Evolutionary conservation across 2,888 invertebrate genomes (phyloP).

Genomic region (Conistra vaccinii): DNA sequence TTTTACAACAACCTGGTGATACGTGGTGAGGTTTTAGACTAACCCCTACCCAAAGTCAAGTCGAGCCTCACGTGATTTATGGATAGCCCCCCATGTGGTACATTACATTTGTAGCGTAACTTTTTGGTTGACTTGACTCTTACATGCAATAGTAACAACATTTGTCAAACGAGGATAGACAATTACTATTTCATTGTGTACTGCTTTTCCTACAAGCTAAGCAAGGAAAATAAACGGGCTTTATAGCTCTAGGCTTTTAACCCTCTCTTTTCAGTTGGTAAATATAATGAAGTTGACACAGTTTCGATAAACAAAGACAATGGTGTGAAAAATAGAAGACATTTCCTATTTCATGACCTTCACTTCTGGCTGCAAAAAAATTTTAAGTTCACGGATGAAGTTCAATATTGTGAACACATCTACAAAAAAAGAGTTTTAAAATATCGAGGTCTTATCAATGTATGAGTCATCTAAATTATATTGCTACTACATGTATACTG

Average conservation of each 20-base stretch:
- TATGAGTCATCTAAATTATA: constrained; percentile 37
- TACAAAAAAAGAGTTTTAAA: constrained; percentile 1
- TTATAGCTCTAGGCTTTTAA: not conserved
- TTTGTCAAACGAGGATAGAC: not conserved
- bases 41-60: too few relatives aligned
- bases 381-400: not conserved
- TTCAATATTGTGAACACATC: not conserved
- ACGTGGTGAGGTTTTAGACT: too few relatives aligned
- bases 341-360: not conserved
- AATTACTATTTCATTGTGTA: not conserved
- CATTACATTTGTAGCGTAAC: not conserved
- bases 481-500: constrained; percentile 11
- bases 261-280: not conserved
- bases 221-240: not conserved
- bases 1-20: too few relatives aligned
- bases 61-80: too few relatives aligned
- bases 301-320: not conserved
- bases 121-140: not conserved
- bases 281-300: not conserved
- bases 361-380: not conserved
- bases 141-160: not conserved
- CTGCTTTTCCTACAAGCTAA: not conserved
- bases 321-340: not conserved
- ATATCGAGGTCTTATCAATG: constrained; percentile 42
- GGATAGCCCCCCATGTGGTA: too few relatives aligned